These are phyloP conservation scores for Sinohyriopsis cumingii DNA, from an alignment of 2,888 invertebrate genomes.

Conservation along the genomic window DNA sequence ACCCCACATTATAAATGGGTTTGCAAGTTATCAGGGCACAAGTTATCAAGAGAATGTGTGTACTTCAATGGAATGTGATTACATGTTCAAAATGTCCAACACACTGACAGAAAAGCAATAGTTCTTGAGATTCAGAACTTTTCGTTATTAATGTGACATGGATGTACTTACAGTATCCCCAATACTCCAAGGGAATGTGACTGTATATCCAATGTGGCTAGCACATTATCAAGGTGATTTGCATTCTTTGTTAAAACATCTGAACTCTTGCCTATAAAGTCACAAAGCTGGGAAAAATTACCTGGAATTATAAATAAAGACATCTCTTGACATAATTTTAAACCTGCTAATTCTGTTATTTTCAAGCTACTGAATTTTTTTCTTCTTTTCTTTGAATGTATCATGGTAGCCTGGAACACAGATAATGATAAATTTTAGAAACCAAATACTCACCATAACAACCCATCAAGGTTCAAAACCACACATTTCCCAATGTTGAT, in stretches of 20 bases:
- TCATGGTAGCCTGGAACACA: no score
- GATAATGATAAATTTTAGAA: no score
- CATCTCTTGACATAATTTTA: not conserved
- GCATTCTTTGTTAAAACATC: conserved; percentile 87
- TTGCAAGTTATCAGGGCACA: no score
- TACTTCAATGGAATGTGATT: conserved; percentile 92
- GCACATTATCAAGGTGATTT: conserved; percentile 88
- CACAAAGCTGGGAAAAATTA: conserved; percentile 71
- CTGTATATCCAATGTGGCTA: conserved; percentile 91
- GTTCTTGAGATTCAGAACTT: no score
- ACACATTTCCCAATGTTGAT: no score
- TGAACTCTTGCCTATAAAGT: conserved; percentile 76
- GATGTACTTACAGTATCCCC: conserved; percentile 84
- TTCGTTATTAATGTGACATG: no score
- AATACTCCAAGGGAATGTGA: conserved; percentile 92
- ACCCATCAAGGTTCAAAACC: no score
- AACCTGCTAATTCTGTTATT: not conserved
- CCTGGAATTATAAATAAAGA: conserved; percentile 59
- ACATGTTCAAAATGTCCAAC: conserved; percentile 89
- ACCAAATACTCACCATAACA: no score
- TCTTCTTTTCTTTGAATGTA: no score
- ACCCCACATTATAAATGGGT: no score
- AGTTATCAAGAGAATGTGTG: no score
- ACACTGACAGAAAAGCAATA: conserved; percentile 82
- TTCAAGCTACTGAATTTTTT: not conserved